Conservation (phyloP, 2,797 vertebrate genomes). For the Cynopterus sphinx region DNA sequence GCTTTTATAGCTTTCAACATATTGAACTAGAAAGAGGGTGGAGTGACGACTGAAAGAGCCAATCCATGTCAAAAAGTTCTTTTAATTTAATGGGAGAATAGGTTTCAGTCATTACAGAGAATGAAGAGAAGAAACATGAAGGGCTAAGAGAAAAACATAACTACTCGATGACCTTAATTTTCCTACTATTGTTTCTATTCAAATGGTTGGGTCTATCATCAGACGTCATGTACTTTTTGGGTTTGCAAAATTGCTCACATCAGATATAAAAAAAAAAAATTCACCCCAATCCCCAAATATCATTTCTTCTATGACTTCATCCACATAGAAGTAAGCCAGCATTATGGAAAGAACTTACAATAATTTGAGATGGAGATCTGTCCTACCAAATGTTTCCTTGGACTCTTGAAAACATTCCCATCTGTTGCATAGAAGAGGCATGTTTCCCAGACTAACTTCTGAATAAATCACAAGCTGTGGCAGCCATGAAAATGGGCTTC, state of each 20-base stretch:
- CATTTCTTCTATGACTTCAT: conserved; percentile 39
- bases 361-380: conserved; percentile 41
- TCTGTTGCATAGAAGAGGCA: conserved; percentile 25
- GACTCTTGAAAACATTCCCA: conserved; percentile 58
- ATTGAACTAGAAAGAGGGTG: background rate
- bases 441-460: conserved; percentile 43
- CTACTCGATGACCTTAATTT: background rate
- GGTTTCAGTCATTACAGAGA: background rate
- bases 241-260: conserved; percentile 40
- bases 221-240: background rate
- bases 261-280: conserved; percentile 23
- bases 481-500: background rate
- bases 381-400: conserved; percentile 55
- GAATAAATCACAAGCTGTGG: background rate
- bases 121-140: conserved; percentile 10
- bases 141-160: background rate
- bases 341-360: conserved; percentile 52
- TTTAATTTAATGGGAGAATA: background rate
- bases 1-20: background rate
- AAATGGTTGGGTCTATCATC: background rate
- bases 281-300: background rate
- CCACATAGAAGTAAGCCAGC: background rate
- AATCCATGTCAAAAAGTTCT: background rate
- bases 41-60: background rate
- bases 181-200: conserved; percentile 19